Base-by-base conservation (phyloP, 2,888 invertebrate genomes). In the Vanessa cardui region DNA sequence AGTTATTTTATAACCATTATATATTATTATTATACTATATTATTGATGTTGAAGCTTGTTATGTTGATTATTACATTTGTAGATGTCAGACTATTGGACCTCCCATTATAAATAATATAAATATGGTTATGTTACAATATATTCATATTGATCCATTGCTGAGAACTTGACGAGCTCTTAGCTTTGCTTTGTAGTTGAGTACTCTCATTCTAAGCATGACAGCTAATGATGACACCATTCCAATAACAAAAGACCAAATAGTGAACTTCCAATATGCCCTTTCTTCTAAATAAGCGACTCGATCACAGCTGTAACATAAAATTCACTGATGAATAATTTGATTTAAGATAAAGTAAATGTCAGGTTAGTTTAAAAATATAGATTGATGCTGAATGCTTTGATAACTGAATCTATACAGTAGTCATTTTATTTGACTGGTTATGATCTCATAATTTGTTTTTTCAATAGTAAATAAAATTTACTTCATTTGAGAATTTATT, bases 201-300 rank as follows among this genome's bases (percentile, higher is more conserved):
- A 95, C 94, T 78, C 94, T 93, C 78, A 95, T 94, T 73, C 97
- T 89, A 39, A 95, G 84, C 83, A 94, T 94, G 0, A 96, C 96
- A 68, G 94, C 93, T 50, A 94, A 78, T 60, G 95, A 95, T 15
- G 97, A 96, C 21, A 94, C 82, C 0, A 96, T 80, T 1, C 96
- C 95, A 45, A 95, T 80, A 1, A 94, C 86, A 79, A 96, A 95
- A 87, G 95, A 95, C 80, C 95, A 94, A 62, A 94, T 94, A 80
- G 97, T 95, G 81, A 97, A 97, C 76, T 96, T 95, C 96, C 97
- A 97, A 85, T 97, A 98, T 66, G 95, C 94, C 71, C 95, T 94
- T 83, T 97, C 97, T 81, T 98, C 98, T 62, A 97, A 93, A 92
- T 96, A 96, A 3, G 96, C 96, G 18, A 97, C 96, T 82, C 95